Conservation (phyloP, 2,113 vertebrate species). For the Cebidichthys violaceus region DNA sequence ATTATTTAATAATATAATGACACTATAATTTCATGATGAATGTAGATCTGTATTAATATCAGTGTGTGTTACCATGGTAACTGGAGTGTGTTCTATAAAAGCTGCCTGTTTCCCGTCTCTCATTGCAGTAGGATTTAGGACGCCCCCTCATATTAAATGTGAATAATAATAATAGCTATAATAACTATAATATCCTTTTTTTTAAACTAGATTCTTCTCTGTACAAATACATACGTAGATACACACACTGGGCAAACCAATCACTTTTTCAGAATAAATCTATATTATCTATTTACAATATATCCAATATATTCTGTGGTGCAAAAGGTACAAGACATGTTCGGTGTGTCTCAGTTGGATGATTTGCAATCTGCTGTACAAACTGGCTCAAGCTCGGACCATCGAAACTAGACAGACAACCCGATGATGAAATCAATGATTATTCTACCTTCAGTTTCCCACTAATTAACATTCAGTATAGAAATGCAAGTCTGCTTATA, state of each 20-base stretch:
- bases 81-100: slow-evolving; percentile 74
- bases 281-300: slow-evolving; percentile 80
- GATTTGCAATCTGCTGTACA: slow-evolving; percentile 66
- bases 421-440: slow-evolving; percentile 48
- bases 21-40: slow-evolving; percentile 61
- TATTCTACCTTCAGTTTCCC: slow-evolving; percentile 56
- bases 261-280: slow-evolving; percentile 80
- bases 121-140: slow-evolving; percentile 68
- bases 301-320: slow-evolving; percentile 79
- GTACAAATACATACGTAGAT: slow-evolving; percentile 81
- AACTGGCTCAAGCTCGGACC: slow-evolving; percentile 53
- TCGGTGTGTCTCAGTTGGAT: slow-evolving; percentile 59
- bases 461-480: slow-evolving; percentile 68
- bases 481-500: slow-evolving; percentile 56
- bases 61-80: slow-evolving; percentile 72
- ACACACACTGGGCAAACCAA: slow-evolving; percentile 76
- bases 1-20: slow-evolving; percentile 61
- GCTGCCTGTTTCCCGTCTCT: slow-evolving; percentile 69
- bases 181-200: slow-evolving; percentile 67
- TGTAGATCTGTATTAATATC: slow-evolving; percentile 69
- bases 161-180: slow-evolving; percentile 69
- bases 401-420: slow-evolving; percentile 37
- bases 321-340: slow-evolving; percentile 74
- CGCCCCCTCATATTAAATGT: slow-evolving; percentile 65
- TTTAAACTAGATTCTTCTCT: slow-evolving; percentile 83